Base-by-base conservation (phyloP, 64 coral and sea anemone genomes). In the Trachythela sp. region DNA sequence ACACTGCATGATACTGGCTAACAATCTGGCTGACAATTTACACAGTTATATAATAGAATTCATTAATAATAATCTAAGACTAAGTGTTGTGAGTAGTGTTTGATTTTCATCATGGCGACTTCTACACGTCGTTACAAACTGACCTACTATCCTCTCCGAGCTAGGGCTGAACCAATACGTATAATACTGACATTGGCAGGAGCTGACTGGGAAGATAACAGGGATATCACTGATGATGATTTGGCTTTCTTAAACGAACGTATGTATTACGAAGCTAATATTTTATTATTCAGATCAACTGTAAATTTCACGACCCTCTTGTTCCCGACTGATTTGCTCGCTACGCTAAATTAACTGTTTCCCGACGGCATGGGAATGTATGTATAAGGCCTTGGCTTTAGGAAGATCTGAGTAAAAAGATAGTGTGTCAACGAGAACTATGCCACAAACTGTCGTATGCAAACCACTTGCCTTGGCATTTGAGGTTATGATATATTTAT, bases 81-180 rank as follows among this genome's bases (percentile, higher is more conserved):
- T n/a, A n/a, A n/a, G n/a, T n/a, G n/a, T n/a, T n/a, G n/a, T n/a
- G n/a, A n/a, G n/a, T n/a, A 64, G 26, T 64, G 2, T 8, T 24
- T 64, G 6, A 64, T 64, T 64, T 52, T 10, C 13, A 64, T 64
- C 20, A 64, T 64, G 56, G 56, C 56, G 24, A n/a, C 56, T 26
- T 64, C 56, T 18, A n/a, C 56, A n/a, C 56, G 56, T 64, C 56
- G 20, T 80, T 80, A 80, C 37, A 80, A 80, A 80, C 32, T 80
- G 8, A 80, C 75, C 20, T 80, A 80, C 75, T 80, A 15, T 80
- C 75, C 75, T 34, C 75, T 80, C 0, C 75, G 75, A 36, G 75
- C 75, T 3, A 35, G 75, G 31, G 75, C 75, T 80, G 75, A 80
- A 80, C 75, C 75, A 80, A 80, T 80, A 80, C 20, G 75, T 29